Base-by-base conservation (phyloP, 2,888 invertebrate genomes). In the Frankliniella fusca region DNA sequence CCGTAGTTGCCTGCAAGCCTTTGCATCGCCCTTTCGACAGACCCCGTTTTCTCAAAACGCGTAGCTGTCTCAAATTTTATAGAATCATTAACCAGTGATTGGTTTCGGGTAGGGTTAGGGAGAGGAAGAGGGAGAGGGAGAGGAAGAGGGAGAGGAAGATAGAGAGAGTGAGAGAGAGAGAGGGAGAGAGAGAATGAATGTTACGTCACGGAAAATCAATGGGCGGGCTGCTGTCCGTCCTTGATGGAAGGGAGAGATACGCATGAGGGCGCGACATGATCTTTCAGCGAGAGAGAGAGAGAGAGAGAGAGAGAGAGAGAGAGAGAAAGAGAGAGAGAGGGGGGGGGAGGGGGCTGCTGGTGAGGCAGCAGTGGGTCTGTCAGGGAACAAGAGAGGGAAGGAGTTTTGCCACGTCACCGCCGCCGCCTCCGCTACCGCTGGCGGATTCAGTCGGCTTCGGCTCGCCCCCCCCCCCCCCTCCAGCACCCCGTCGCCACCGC, bases 331-430 rank as follows among this genome's bases (percentile, higher is more conserved):
- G 65, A 20, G 65, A 15, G 20, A n/a, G 65, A 65, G 65, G 23
- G 65, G 23, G 65, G 9, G 65, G 23, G 65, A n/a, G 23, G 27
- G 10, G 70, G 10, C 23, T 23, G 70, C 9, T 0, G 54, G 15
- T 15, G 54, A 15, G 38, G 38, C 38, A 5, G 70, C 70, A 76
- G 23, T 27, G 70, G 9, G 27, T 9, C 70, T 76, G 70, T 76
- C 70, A 76, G 23, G 70, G 61, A 61, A 15, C 61, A 61, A 18
- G 61, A 61, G 61, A 61, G 61, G 61, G 70, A 76, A 27, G 70
- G 70, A 76, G 70, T 76, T 76, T 76, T 23, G 70, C 23, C 70
- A 76, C 70, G 70, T 76, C 70, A 76, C 70, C 70, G 70, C 70
- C 23, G 5, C 38, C 38, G 38, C 23, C 23, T 23, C 23, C n/a